Percentiles rank a stretch among this genome's conserved stretches.
Evolutionary conservation across 2,113 vertebrate species (phyloP).

Genomic region (Pseudorasbora parva): DNA sequence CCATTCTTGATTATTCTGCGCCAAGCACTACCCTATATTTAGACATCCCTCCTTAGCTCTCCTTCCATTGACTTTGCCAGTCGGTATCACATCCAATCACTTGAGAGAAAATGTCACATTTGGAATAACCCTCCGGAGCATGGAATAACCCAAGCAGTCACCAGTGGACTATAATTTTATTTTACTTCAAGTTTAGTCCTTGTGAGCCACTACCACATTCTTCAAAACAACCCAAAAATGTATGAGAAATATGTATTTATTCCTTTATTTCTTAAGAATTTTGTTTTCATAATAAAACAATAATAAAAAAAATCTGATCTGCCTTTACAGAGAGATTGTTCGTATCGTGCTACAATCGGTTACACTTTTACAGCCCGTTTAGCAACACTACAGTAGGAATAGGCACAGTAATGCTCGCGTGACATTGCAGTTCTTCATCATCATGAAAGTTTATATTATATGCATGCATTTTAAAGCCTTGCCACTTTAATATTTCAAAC

Average conservation of each 20-base stretch:
- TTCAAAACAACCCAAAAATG: neutral
- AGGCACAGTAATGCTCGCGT: too few relatives aligned
- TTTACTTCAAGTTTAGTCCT: constrained; percentile 20
- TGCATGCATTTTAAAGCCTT: too few relatives aligned
- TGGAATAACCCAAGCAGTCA: neutral
- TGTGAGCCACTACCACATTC: constrained; percentile 10
- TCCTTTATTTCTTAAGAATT: neutral
- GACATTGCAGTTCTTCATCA: too few relatives aligned
- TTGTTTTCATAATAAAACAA: neutral
- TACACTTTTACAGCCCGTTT: too few relatives aligned
- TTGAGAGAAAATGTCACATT: constrained; percentile 39
- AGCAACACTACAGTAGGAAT: too few relatives aligned
- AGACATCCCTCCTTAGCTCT: constrained; percentile 42
- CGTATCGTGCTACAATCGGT: too few relatives aligned
- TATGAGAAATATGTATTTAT: neutral
- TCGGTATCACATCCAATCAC: constrained; percentile 55
- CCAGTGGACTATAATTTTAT: constrained; percentile 13
- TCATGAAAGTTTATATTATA: too few relatives aligned
- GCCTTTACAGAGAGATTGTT: too few relatives aligned
- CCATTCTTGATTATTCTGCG: constrained; percentile 21
- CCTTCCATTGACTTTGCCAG: constrained; percentile 36
- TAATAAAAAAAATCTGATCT: too few relatives aligned
- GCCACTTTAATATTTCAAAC: too few relatives aligned
- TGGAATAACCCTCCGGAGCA: constrained; percentile 11
- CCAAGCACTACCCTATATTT: constrained; percentile 24